These are phyloP conservation scores for Peromyscus melanophrys DNA, from an alignment of 2,797 vertebrate species.

Conservation along the genomic window DNA sequence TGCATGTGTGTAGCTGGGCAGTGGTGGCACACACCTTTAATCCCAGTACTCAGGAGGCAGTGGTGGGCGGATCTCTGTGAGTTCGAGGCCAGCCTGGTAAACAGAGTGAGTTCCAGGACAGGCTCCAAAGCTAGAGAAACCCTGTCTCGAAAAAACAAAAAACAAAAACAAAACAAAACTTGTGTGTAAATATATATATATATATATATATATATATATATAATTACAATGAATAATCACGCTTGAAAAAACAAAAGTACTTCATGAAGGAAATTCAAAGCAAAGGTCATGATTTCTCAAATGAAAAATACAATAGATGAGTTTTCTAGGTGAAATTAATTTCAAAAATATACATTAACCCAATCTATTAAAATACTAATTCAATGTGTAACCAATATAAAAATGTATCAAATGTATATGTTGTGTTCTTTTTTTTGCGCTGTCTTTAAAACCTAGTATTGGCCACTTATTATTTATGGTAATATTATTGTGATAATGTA, in stretches of 20 bases:
- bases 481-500: not conserved
- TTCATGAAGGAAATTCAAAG: conserved; percentile 31
- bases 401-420: not conserved
- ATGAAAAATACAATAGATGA: conserved; percentile 6
- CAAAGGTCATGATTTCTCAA: conserved; percentile 28
- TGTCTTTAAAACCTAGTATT: not conserved
- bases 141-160: too few species aligned
- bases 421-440: not conserved
- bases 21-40: too few species aligned
- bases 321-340: conserved; percentile 9
- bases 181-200: too few species aligned
- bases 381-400: not conserved
- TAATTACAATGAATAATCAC: not conserved
- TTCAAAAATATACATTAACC: not conserved
- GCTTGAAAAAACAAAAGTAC: not conserved
- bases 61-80: too few species aligned
- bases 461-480: not conserved
- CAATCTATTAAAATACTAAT: not conserved
- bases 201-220: not conserved
- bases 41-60: too few species aligned
- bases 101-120: too few species aligned
- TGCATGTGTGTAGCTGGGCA: too few species aligned
- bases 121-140: too few species aligned
- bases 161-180: too few species aligned
- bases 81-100: too few species aligned